Evolutionary conservation across 1,140 invertebrate species (phyloP), one percentile per base, ranked within the genome.

Genomic region (Lasioglossum baleicum): DNA sequence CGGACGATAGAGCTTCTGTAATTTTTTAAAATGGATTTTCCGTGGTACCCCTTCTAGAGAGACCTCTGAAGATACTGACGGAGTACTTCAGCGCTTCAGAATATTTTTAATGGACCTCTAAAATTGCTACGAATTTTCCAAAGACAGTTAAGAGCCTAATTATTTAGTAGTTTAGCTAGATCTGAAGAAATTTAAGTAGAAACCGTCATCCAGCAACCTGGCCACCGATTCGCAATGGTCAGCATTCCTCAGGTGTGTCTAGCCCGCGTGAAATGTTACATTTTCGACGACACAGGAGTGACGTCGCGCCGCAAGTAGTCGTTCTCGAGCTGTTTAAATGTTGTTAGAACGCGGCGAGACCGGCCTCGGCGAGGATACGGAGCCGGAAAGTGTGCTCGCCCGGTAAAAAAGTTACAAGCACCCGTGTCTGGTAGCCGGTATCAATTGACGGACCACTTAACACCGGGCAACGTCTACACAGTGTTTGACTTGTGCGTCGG

Each of bases 401-500:
- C 13, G 82, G 56, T 76, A 60, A 78, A 64, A 79, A 71, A 66
- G 64, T 60, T 40, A 78, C 76, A 75, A 84, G 72, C 58, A 64
- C 58, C 35, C 60, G 75, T 48, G 44, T 79, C 64, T 66, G 75
- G 76, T 84, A 73, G 77, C 80, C 80, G 66, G 78, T 88, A 82
- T 75, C 87, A 82, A 86, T 88, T 81, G 88, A 87, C 87, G 81
- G 67, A 82, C 83, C 87, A 87, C 83, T 88, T 89, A 89, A 87
- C 87, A 85, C 71, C 68, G 68, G 61, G 79, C 17, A 85, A 87
- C 84, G 82, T 48, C 78, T 78, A 77, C 78, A 75, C 78, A 68
- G 69, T 82, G 82, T 80, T 86, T 87, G 73, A 75, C 83, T 87
- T 83, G 67, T 75, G 69, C 69, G 80, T 81, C 64, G 66, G 73